Evolutionary conservation across 2,113 vertebrate species (phyloP), one percentile per base, ranked within the genome.

Genomic region (Phaethornis superciliosus): DNA sequence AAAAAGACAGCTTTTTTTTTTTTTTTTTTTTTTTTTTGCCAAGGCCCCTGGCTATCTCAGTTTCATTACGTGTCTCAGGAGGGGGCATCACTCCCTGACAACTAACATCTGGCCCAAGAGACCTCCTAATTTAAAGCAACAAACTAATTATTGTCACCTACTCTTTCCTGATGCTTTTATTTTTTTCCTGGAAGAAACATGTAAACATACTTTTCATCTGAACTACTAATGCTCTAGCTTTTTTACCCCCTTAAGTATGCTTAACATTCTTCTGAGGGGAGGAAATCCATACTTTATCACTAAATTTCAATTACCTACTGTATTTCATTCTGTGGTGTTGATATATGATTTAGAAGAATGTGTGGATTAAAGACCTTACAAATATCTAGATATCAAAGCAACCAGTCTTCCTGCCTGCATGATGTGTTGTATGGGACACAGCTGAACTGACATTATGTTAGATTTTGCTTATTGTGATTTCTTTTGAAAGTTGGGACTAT

Each of bases 71-170:
- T 51, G 65, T 97, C 97, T 96, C 97, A 96, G 97, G 90, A 97
- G 96, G 97, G 91, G 85, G 95, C 88, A 96, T 96, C 88, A 54
- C 93, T 94, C 87, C 95, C 97, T 95, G 94, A 96, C 96, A 97
- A 49, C 65, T 82, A 97, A 96, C 98, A 98, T 98, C 97, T 98
- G 97, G 96, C 96, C 94, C 96, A 81, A 86, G 96, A 97, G 97
- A 97, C 95, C 95, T 96, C 85, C 96, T 97, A 86, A 96, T 97
- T 97, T 96, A 96, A 97, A 97, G 95, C 93, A 96, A 98, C 95
- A 97, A 94, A 94, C 94, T 97, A 94, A 97, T 98, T 97, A 96
- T 95, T 96, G 91, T 97, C 97, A 98, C 96, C 97, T 97, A 88
- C 89, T 81, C 88, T 97, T 97, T 97, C 91, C 84, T 76, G 71